Evolutionary conservation across 2,113 vertebrate species (phyloP).

Genomic region (Gadus macrocephalus): DNA sequence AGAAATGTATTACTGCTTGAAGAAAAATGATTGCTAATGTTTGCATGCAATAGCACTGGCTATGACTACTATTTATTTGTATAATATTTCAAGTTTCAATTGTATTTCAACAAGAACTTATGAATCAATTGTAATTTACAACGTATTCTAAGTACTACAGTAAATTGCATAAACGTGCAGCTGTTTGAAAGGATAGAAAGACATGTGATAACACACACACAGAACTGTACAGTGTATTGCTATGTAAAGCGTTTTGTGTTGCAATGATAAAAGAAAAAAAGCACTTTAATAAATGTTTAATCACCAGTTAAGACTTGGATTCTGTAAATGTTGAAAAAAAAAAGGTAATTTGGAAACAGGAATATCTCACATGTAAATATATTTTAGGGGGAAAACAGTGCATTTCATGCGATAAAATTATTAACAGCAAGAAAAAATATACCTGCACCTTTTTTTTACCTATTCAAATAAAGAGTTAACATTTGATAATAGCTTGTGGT

Average conservation of each 20-base stretch:
- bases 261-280: slow-evolving; percentile 74
- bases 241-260: slow-evolving; percentile 76
- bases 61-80: slow-evolving; percentile 86
- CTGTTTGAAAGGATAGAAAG: slow-evolving; percentile 54
- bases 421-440: slow-evolving; percentile 61
- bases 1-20: slow-evolving; percentile 77
- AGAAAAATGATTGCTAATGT: slow-evolving; percentile 79
- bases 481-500: slow-evolving; percentile 69
- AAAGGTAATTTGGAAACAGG: slow-evolving; percentile 54
- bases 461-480: slow-evolving; percentile 82
- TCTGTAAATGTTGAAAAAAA: slow-evolving; percentile 73
- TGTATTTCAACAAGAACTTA: slow-evolving; percentile 72
- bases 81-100: slow-evolving; percentile 79
- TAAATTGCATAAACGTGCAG: slow-evolving; percentile 58
- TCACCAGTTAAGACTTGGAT: slow-evolving; percentile 74
- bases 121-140: slow-evolving; percentile 71
- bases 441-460: slow-evolving; percentile 82
- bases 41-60: slow-evolving; percentile 80
- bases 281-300: slow-evolving; percentile 85
- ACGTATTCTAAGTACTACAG: slow-evolving; percentile 52
- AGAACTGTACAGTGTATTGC: slow-evolving; percentile 75
- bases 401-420: slow-evolving; percentile 61
- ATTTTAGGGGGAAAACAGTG: slow-evolving; percentile 61
- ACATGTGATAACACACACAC: slow-evolving; percentile 53
- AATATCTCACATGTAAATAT: slow-evolving; percentile 73